Conservation (phyloP, 2,888 invertebrate genomes). For the Pinctada fucata region DNA sequence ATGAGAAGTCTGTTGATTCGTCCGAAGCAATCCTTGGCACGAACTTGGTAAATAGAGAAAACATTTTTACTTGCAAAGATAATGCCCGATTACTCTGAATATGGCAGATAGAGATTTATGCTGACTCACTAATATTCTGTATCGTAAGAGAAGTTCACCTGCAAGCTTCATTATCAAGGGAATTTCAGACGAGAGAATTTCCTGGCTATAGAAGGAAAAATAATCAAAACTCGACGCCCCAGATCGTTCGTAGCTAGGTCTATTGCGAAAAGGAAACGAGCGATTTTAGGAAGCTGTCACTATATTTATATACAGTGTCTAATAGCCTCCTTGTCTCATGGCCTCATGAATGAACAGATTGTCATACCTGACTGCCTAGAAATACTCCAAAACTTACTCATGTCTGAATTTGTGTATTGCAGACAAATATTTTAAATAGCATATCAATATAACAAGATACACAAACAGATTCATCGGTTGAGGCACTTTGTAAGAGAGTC, state of each 20-base stretch:
- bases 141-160: no score
- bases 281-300: no score
- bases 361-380: conserved; percentile 36
- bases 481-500: conserved; percentile 1
- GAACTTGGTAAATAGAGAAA: not conserved
- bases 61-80: not conserved
- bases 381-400: conserved; percentile 38
- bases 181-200: no score
- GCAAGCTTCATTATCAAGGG: no score
- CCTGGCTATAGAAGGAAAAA: no score
- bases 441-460: conserved; percentile 24
- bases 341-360: conserved; percentile 18
- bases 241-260: no score
- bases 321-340: not conserved
- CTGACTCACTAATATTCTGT: no score
- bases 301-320: no score
- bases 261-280: no score
- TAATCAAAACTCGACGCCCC: no score
- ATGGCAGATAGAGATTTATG: no score
- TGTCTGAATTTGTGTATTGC: conserved; percentile 29
- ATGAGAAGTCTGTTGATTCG: conserved; percentile 18
- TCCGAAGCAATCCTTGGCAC: not conserved
- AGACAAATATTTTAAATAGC: conserved; percentile 27
- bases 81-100: no score
- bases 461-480: conserved; percentile 3